Evolutionary conservation across 1,140 invertebrate species (phyloP).

Genomic region (Latrodectus geometricus): DNA sequence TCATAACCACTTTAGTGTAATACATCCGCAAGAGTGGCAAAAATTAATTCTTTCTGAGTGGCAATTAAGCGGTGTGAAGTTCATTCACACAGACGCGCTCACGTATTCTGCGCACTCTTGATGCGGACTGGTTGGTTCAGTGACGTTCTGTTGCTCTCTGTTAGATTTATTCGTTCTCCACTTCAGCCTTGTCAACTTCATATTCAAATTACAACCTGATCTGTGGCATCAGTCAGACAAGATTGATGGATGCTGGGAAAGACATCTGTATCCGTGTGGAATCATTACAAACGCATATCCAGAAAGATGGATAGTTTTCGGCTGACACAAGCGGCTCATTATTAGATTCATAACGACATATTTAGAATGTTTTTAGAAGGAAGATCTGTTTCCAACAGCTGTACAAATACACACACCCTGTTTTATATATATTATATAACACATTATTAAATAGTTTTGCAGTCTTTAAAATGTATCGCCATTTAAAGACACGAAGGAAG

Average conservation of each 20-base stretch:
- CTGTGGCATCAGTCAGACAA: constrained; percentile 4
- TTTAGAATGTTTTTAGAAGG: too few species aligned
- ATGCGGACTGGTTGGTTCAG: not conserved
- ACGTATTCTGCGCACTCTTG: not conserved
- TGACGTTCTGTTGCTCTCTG: not conserved
- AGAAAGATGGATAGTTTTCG: too few species aligned
- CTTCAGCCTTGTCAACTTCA: constrained; percentile 25
- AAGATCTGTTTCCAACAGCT: too few species aligned
- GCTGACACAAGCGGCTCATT: too few species aligned
- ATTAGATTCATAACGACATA: too few species aligned
- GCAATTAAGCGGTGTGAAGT: constrained; percentile 40
- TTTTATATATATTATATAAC: too few species aligned
- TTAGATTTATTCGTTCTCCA: constrained; percentile 11
- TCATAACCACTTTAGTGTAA: constrained; percentile 17
- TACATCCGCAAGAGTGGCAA: not conserved
- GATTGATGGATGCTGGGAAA: not conserved
- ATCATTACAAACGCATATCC: not conserved
- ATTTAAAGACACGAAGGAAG: too few species aligned
- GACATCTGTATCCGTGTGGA: not conserved
- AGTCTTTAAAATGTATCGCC: too few species aligned
- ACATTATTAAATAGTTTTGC: too few species aligned
- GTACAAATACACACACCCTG: too few species aligned
- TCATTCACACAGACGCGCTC: constrained; percentile 11
- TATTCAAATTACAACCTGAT: constrained; percentile 38
- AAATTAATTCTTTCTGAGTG: constrained; percentile 40